Evolutionary conservation across 1,140 invertebrate genomes (phyloP), one percentile per base, ranked within the genome.

Genomic region (Drosophila serrata): DNA sequence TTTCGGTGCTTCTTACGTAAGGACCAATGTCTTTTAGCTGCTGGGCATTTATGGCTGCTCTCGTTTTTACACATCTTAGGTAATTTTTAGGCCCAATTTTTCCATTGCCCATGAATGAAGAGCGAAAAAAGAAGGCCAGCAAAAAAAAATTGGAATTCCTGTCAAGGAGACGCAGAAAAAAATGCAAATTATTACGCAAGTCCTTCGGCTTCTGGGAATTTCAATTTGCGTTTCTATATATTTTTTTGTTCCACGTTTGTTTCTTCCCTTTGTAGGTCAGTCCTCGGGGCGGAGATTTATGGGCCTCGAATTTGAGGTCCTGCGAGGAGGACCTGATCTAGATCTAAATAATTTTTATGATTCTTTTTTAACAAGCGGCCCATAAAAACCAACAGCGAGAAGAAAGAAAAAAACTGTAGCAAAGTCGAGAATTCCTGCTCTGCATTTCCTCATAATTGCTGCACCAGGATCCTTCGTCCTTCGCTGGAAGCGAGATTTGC

Each of bases 101-200:
- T 68, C 70, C 58, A 31, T 39, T 35, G 45, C 40, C 45, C 64
- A 65, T 86, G 82, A 81, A 85, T 85, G 82, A 78, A 49, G 46
- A 85, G 58, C 60, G 42, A 59, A 67, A 67, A 67, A 64, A 64
- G 33, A 62, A n/a, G 17, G 33, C 13, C 22, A 22, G 7, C 19
- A 24, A 19, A 59, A 43, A 56, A 67, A 57, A 77, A 69, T 39
- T 48, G 43, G 12, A 64, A 62, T 62, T 65, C 57, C 57, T n/a
- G 17, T 65, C 31, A 33, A 62, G 46, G 35, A 24, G 56, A 37
- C 46, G 46, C 62, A 43, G 42, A 45, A 58, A 63, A 87, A 82
- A 69, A 80, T 88, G 84, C 85, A 90, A 88, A 88, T 90, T 90
- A 84, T 88, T 88, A 88, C 81, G 85, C 81, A 88, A 88, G 85